Evolutionary conservation across 2,888 invertebrate species (phyloP), one percentile per base, ranked within the genome.

Genomic region (Hymenopus coronatus): DNA sequence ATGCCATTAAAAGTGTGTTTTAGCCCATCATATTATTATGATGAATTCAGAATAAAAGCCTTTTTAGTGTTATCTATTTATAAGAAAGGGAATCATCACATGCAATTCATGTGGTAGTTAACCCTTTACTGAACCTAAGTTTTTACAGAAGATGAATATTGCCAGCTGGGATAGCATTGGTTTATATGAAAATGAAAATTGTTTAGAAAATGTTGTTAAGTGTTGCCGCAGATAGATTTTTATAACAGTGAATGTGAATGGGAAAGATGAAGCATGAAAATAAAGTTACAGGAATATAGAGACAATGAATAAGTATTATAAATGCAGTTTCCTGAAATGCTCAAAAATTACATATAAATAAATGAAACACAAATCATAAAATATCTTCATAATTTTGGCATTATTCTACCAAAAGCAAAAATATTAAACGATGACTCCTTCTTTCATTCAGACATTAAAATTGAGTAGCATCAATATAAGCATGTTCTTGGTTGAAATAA

Each of bases 201-300:
- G 89, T 89, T 86, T 89, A 86, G 82, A 89, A 82, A 89, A 70
- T 85, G 46, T 89, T 89, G 89, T 89, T 89, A 89, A 85, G 86
- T 89, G 89, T 89, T 89, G 89, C 87, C n/a, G 81, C 89, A 87
- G 87, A 89, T 86, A 89, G 89, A 87, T 89, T 89, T 89, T 89
- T 89, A 89, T 89, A 89, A 89, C 30, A 70, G 83, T 82, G 87
- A 33, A 87, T 87, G 81, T 87, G 87, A 87, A 27, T 87, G 82
- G 87, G 82, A 33, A 87, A 82, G 87, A 70, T 70, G 54, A 82
- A 87, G 82, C 54, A n/a, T 83, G 83, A 88, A 30, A 88, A 84
- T 88, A 54, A 83, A 70, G 54, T 70, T 70, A 70, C 54, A 70
- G 54, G 54, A 70, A 70, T 20, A 25, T 70, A 70, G 54, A 70